These are phyloP conservation scores for Bombus sibiricus DNA, from an alignment of 1,140 invertebrate genomes.

Conservation along the genomic window DNA sequence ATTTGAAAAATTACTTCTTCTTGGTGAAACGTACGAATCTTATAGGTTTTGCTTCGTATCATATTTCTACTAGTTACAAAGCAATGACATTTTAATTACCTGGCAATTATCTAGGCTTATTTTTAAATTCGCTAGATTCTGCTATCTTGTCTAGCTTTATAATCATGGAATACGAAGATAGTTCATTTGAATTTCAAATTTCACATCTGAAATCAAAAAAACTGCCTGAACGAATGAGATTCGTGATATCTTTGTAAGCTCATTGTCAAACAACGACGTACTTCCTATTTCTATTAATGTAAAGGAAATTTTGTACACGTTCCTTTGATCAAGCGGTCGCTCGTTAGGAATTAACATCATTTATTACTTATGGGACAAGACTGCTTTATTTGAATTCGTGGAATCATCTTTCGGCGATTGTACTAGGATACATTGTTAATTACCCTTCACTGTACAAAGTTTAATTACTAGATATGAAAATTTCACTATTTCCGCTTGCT, in stretches of 20 bases:
- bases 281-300: background rate
- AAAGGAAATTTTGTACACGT: conserved; percentile 1
- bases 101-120: background rate
- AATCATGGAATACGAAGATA: background rate
- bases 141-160: too few species aligned
- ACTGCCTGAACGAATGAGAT: too few species aligned
- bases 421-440: background rate
- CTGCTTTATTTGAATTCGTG: background rate
- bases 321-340: background rate
- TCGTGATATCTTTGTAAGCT: background rate
- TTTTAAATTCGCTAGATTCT: background rate
- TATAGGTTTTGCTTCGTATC: too few species aligned
- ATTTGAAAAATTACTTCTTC: background rate
- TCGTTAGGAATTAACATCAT: background rate
- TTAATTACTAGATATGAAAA: background rate
- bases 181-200: background rate
- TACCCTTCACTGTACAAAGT: background rate
- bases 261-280: background rate
- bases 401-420: background rate
- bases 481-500: background rate
- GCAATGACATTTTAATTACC: background rate
- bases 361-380: background rate
- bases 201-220: background rate
- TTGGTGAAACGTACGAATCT: background rate
- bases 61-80: background rate